Conservation (phyloP, 2,888 invertebrate genomes). For the Perithous albicinctus region DNA sequence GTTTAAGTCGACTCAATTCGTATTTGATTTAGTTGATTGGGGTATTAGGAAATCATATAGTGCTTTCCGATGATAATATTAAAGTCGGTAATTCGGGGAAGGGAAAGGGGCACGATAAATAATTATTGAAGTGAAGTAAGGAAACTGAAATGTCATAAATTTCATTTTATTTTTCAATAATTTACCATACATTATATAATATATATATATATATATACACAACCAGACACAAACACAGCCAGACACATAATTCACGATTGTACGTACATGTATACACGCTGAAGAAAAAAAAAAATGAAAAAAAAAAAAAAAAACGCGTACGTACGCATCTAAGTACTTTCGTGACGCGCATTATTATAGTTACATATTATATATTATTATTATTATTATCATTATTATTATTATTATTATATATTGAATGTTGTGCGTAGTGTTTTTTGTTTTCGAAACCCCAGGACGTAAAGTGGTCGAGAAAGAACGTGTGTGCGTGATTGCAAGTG, state of each 20-base stretch:
- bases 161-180: constrained; percentile 53
- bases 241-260: constrained; percentile 47
- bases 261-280: constrained; percentile 49
- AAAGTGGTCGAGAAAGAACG: constrained; percentile 71
- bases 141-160: constrained; percentile 56
- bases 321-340: constrained; percentile 72
- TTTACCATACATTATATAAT: constrained; percentile 40
- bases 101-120: constrained; percentile 42
- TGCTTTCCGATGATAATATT: constrained; percentile 7
- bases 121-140: constrained; percentile 41
- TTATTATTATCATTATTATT: constrained; percentile 75
- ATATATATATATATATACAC: constrained; percentile 39
- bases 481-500: constrained; percentile 34
- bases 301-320: constrained; percentile 51
- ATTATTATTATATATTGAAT: constrained; percentile 81
- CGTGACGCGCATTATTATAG: constrained; percentile 78
- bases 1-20: constrained; percentile 6
- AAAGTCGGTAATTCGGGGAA: constrained; percentile 1
- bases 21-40: constrained; percentile 1
- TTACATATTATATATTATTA: constrained; percentile 75
- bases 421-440: constrained; percentile 81
- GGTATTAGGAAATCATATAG: constrained; percentile 31
- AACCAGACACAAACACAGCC: constrained; percentile 36
- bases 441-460: constrained; percentile 70
- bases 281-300: too few species aligned